Evolutionary conservation across 2,797 vertebrate genomes (phyloP).

Genomic region (Podarcis lilfordi): DNA sequence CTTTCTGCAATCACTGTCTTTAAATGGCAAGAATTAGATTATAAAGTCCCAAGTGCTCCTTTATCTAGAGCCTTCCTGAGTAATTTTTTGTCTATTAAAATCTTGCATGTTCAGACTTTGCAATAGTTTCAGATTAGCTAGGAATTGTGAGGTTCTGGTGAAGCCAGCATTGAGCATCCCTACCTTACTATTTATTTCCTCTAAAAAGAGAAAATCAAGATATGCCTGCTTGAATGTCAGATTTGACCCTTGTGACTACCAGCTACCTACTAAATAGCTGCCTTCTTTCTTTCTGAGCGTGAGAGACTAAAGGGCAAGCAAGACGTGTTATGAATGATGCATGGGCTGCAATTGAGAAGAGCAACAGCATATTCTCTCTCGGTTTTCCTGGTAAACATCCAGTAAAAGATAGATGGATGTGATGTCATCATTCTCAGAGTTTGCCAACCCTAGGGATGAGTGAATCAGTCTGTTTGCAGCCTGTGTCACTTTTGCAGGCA

Average conservation of each 20-base stretch:
- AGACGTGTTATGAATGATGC: neutral
- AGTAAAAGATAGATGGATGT: neutral
- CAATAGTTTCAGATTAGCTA: neutral
- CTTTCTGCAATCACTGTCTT: neutral
- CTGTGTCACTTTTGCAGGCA: neutral
- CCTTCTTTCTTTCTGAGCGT: neutral
- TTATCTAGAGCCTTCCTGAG: neutral
- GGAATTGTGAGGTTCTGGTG: neutral
- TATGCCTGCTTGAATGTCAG: neutral
- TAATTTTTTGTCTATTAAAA: neutral
- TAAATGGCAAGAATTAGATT: neutral
- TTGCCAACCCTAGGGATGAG: neutral
- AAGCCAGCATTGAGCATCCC: too few relatives aligned
- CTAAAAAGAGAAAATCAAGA: neutral
- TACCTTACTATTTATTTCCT: neutral
- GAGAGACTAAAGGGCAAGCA: neutral
- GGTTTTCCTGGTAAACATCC: neutral
- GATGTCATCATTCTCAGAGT: neutral
- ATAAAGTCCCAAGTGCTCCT: neutral
- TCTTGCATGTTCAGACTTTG: neutral
- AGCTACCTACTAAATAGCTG: neutral
- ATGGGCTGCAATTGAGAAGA: neutral
- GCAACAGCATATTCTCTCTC: neutral
- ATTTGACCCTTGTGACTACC: neutral
- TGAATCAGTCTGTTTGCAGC: neutral